phyloP scores from a whole-genome alignment of 2,888 invertebrate species.

The Zaprionus lineosus region DNA sequence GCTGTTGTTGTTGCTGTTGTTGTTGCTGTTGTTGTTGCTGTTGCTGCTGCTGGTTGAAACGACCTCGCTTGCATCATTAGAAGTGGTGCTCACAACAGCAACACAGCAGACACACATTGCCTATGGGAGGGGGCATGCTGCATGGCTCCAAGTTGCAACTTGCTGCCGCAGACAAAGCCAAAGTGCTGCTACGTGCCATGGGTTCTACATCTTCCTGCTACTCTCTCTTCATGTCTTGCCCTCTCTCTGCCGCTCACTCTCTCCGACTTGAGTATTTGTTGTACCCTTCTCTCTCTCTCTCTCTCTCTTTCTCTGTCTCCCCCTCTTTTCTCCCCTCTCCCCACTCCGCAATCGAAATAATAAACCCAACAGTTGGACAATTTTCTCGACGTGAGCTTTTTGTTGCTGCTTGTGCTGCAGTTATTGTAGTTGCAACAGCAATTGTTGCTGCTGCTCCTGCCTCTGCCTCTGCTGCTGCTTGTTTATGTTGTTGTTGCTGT shows the following conservation, averaged over 20 bases:
- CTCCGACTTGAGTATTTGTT: no score
- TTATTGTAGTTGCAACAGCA: conserved; percentile 5
- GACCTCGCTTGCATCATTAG: conserved; percentile 77
- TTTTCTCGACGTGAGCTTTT: conserved; percentile 70
- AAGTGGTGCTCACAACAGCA: conserved; percentile 68
- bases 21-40: conserved; percentile 16
- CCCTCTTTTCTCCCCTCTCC: conserved; percentile 2
- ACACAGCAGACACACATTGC: conserved; percentile 40
- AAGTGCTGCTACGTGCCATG: conserved; percentile 76
- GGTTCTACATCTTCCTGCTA: conserved; percentile 41
- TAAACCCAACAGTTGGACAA: conserved; percentile 77
- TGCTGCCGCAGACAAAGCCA: conserved; percentile 64
- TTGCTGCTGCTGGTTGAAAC: conserved; percentile 48
- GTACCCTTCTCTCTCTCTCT: neutral
- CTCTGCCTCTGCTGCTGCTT: conserved; percentile 15
- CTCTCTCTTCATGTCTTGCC: conserved; percentile 1
- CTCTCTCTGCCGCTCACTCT: conserved; percentile 1
- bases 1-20: conserved; percentile 18
- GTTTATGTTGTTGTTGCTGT: conserved; percentile 26
- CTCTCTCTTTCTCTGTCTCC: neutral
- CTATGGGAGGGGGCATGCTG: conserved; percentile 19
- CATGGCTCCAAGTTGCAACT: conserved; percentile 46
- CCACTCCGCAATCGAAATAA: conserved; percentile 69
- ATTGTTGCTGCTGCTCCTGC: no score
- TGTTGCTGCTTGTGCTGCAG: conserved; percentile 18